Base-by-base conservation (phyloP, 2,113 vertebrate species). In the Tetrao urogallus region DNA sequence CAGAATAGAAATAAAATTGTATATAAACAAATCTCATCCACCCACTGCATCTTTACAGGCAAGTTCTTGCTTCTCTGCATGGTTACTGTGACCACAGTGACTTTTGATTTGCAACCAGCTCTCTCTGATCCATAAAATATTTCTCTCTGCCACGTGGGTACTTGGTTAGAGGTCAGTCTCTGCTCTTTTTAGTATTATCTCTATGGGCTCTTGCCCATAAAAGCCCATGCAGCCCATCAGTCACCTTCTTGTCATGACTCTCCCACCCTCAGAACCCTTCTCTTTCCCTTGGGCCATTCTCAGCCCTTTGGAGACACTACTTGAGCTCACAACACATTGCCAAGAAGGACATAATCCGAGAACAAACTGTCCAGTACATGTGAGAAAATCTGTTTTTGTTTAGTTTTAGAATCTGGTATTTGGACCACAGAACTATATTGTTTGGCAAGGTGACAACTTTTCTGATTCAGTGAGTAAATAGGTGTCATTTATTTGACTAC, bases 331-430 rank as follows among this genome's bases (percentile, higher is more conserved):
- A n/a, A 25, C 9, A 50, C 32, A 43, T 60, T 32, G 15, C 3
- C 40, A 34, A 78, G 58, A 86, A 38, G 36, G 64, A 52, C 38
- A 48, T 67, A 63, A 36, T 58, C 36, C 89, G 86, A 83, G 86
- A 93, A 93, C 56, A 95, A 92, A 69, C 25, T 90, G 83, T 90
- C 42, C 76, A 75, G 65, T 73, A 72, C 2, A 2, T 56, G 61
- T 38, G 52, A 77, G 61, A 84, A 81, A 95, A 11, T 92, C 83
- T 89, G 83, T 3, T 92, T 88, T 50, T 71, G 86, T 88, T 92
- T 83, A 77, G 74, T 81, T 90, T 86, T 67, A 86, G 73, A 92
- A 74, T 42, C 50, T 78, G 83, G 30, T 86, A 67, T 90, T 95
- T 96, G 89, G 87, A 89, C 47, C 52, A 86, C 27, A 73, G 50